A percentile compares a stretch with the other conserved stretches of the same genome.
Conservation (phyloP, 2,797 vertebrate genomes). For the Emys orbicularis region DNA sequence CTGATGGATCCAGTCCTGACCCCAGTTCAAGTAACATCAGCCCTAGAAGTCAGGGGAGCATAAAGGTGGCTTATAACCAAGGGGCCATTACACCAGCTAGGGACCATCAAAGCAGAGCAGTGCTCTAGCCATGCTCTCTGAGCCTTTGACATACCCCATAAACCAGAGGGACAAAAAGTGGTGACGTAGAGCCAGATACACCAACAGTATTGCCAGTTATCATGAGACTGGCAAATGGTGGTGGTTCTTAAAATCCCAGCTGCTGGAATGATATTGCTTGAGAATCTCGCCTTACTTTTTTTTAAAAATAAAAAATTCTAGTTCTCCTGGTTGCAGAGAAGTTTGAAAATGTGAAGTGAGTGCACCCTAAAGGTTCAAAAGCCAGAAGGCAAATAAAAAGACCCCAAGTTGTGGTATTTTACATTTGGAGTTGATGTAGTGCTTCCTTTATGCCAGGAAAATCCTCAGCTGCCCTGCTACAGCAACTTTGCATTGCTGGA, state of each 20-base stretch:
- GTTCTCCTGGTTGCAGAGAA: neutral
- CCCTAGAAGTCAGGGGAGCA: too few relatives aligned
- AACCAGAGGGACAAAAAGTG: neutral
- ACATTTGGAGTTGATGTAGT: neutral
- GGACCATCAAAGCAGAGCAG: rapidly evolving
- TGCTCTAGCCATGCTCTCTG: rapidly evolving
- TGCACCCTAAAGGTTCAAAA: neutral
- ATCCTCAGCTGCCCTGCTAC: neutral
- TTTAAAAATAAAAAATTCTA: neutral
- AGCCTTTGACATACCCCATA: neutral
- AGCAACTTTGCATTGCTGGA: neutral
- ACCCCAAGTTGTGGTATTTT: neutral
- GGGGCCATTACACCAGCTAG: neutral
- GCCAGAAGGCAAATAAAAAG: neutral
- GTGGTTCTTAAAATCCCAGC: neutral
- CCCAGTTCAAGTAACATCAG: too few relatives aligned
- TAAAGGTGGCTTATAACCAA: neutral
- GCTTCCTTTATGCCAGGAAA: neutral
- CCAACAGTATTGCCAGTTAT: neutral
- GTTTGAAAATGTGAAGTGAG: neutral
- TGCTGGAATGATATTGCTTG: neutral
- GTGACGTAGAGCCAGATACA: neutral
- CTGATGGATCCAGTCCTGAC: neutral
- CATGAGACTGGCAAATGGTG: neutral
- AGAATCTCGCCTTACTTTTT: neutral